Conservation (phyloP, 1,140 invertebrate genomes). For the Belonocnema kinseyi region DNA sequence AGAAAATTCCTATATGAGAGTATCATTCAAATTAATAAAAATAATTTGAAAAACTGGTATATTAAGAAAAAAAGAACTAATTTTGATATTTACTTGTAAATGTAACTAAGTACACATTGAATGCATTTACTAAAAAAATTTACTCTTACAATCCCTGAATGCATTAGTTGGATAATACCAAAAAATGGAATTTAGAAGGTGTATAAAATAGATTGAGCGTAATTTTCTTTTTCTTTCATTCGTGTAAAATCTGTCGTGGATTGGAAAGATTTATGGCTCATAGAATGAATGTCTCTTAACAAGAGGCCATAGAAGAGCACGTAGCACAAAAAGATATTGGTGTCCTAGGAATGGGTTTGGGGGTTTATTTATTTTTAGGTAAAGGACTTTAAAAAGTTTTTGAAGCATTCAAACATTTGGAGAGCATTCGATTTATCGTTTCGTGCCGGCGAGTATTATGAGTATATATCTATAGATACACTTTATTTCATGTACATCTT, state of each 20-base stretch:
- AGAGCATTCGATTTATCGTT: slow-evolving; percentile 3
- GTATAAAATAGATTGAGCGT: not conserved
- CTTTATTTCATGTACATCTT: slow-evolving; percentile 10
- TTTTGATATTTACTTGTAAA: no score
- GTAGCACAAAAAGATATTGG: not conserved
- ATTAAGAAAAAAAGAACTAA: no score
- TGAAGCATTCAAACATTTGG: not conserved
- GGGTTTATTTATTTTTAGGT: slow-evolving; percentile 11
- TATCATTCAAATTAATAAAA: no score
- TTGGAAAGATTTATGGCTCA: not conserved
- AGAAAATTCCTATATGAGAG: no score
- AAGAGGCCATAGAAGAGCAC: not conserved
- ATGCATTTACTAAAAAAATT: no score
- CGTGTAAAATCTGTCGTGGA: not conserved
- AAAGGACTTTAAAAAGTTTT: not conserved
- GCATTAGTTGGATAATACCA: no score
- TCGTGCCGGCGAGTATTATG: not conserved
- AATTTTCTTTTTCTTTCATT: not conserved
- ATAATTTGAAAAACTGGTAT: no score
- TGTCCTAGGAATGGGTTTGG: not conserved
- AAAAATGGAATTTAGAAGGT: not conserved
- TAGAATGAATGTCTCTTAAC: not conserved
- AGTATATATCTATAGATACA: not conserved
- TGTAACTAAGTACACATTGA: no score
- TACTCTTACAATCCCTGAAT: no score